phyloP scores from a whole-genome alignment of 2,888 invertebrate genomes.

The Bhutanitis thaidina region DNA sequence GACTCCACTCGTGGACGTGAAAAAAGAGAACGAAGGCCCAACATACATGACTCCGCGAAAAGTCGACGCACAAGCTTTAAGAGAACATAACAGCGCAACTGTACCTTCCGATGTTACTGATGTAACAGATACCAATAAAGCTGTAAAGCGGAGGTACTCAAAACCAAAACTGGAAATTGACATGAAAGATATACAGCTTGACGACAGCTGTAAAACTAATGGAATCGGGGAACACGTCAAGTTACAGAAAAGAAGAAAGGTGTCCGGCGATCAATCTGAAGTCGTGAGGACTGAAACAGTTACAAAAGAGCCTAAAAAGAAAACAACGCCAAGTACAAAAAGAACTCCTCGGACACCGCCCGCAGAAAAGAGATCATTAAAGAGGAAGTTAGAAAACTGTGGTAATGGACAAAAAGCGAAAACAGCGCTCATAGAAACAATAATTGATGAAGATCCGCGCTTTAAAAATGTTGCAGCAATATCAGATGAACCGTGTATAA shows the following conservation, averaged over 20 bases:
- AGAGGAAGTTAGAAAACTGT: slow-evolving; percentile 61
- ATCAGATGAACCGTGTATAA: slow-evolving; percentile 38
- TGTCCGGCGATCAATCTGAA: slow-evolving; percentile 57
- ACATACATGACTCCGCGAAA: slow-evolving; percentile 56
- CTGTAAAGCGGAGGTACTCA: slow-evolving; percentile 66
- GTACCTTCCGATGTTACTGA: slow-evolving; percentile 41
- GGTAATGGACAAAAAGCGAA: slow-evolving; percentile 46
- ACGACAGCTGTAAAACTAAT: slow-evolving; percentile 67
- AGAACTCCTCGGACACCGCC: slow-evolving; percentile 44
- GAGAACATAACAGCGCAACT: slow-evolving; percentile 60
- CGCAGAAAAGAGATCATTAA: slow-evolving; percentile 60
- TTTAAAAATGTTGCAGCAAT: slow-evolving; percentile 42
- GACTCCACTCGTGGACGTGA: slow-evolving; percentile 66
- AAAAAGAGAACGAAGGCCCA: slow-evolving; percentile 72
- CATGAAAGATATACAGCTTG: slow-evolving; percentile 69
- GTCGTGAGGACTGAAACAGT: slow-evolving; percentile 16
- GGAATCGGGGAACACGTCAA: slow-evolving; percentile 77
- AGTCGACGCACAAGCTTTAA: slow-evolving; percentile 64
- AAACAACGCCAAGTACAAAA: slow-evolving; percentile 41
- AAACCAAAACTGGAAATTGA: slow-evolving; percentile 71
- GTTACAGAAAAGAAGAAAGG: slow-evolving; percentile 75
- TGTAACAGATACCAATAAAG: slow-evolving; percentile 49
- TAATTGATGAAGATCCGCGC: slow-evolving; percentile 50
- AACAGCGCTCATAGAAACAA: slow-evolving; percentile 46
- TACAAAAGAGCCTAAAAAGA: slow-evolving; percentile 40